A percentile compares a stretch with the other conserved stretches of the same genome.
phyloP scores from a whole-genome alignment of 2,888 invertebrate species.

The Rhaphigaster nebulosa region DNA sequence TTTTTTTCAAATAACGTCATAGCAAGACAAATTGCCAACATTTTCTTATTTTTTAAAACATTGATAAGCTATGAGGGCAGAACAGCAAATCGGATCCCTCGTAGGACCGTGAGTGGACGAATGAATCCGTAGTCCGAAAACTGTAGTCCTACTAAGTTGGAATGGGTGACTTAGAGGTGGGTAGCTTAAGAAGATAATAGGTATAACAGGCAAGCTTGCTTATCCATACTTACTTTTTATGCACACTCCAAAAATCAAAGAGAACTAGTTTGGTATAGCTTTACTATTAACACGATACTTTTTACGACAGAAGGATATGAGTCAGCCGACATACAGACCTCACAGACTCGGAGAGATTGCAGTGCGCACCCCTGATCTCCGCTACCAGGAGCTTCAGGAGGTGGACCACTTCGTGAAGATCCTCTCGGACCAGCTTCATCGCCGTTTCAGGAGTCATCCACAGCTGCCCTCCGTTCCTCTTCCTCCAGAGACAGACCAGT shows the following conservation, averaged over 20 bases:
- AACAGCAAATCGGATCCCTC: too few relatives aligned
- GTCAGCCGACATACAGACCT: background rate
- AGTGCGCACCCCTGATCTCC: background rate
- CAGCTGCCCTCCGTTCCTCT: background rate
- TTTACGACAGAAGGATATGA: background rate
- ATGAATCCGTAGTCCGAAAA: too few relatives aligned
- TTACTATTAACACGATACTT: background rate
- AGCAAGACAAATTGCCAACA: too few relatives aligned
- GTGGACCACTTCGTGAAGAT: slow-evolving; percentile 3
- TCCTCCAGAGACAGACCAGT: background rate
- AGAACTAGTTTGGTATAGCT: background rate
- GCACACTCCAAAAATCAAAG: background rate
- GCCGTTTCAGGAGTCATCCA: background rate
- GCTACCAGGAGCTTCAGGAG: background rate
- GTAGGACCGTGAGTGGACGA: too few relatives aligned
- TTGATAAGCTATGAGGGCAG: too few relatives aligned
- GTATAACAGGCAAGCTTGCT: too few relatives aligned
- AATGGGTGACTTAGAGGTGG: too few relatives aligned
- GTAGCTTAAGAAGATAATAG: too few relatives aligned
- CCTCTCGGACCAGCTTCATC: background rate
- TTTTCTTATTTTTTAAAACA: too few relatives aligned
- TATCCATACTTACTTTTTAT: background rate
- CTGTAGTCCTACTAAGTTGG: too few relatives aligned
- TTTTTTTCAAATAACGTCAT: too few relatives aligned
- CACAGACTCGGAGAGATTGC: background rate